Conservation (phyloP, 2,113 vertebrate genomes). For the Crotalus horridus region DNA sequence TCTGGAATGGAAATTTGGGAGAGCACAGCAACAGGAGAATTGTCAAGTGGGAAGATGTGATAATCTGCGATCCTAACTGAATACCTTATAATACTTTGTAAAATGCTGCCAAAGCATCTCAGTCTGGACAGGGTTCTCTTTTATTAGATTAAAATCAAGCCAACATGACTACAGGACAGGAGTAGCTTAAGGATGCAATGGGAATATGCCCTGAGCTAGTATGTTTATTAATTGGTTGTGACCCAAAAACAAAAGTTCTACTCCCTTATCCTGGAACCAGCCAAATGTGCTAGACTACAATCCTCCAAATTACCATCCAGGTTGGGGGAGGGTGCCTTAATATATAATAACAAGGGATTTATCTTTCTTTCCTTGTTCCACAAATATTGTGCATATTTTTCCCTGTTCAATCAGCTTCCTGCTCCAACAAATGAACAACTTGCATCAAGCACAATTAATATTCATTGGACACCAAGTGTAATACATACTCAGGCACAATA, state of each 20-base stretch:
- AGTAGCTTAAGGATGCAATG: neutral
- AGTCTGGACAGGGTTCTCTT: neutral
- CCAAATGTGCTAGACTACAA: neutral
- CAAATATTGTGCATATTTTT: neutral
- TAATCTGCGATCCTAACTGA: neutral
- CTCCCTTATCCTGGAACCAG: neutral
- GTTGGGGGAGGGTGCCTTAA: neutral
- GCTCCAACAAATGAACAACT: neutral
- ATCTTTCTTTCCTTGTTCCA: conserved; percentile 31
- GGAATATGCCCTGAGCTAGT: neutral
- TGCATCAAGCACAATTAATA: conserved; percentile 23
- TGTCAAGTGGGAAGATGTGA: neutral
- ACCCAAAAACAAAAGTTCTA: neutral
- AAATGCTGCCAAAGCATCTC: neutral
- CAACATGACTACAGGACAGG: neutral
- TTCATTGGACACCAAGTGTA: neutral
- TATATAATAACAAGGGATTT: neutral
- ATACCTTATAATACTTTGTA: neutral
- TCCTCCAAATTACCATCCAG: neutral
- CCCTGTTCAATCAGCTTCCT: neutral
- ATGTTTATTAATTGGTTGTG: neutral
- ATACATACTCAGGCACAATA: conserved; percentile 42
- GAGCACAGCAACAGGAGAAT: neutral
- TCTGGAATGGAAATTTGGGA: neutral
- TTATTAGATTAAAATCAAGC: neutral